Evolutionary conservation across 2,888 invertebrate species (phyloP).

Genomic region (Heteromurus nitidus): DNA sequence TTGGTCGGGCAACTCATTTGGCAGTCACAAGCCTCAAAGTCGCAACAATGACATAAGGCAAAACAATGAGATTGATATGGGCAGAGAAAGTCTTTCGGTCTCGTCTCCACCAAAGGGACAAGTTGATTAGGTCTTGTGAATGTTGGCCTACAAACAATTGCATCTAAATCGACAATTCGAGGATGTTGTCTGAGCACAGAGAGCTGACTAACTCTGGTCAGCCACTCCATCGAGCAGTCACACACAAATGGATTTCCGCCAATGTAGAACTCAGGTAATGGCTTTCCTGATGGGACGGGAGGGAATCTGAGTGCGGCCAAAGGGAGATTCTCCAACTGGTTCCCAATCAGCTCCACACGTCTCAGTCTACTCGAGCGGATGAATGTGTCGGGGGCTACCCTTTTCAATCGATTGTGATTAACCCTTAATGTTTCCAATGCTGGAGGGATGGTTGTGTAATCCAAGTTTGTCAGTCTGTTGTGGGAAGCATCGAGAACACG

Average conservation of each 20-base stretch:
- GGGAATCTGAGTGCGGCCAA: conserved; percentile 86
- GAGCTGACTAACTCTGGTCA: conserved; percentile 90
- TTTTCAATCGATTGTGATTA: conserved; percentile 90
- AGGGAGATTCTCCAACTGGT: conserved; percentile 91
- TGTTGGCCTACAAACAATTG: conserved; percentile 91
- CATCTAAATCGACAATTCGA: conserved; percentile 90
- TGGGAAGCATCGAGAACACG: conserved; percentile 92
- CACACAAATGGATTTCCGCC: conserved; percentile 95
- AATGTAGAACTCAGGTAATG: conserved; percentile 92
- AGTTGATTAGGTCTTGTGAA: conserved; percentile 88
- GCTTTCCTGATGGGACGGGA: conserved; percentile 82
- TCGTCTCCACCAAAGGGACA: conserved; percentile 82
- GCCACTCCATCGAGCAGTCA: conserved; percentile 96
- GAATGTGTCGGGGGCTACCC: conserved; percentile 89
- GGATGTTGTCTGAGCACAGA: conserved; percentile 88
- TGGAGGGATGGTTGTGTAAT: conserved; percentile 88
- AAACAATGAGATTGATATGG: conserved; percentile 95
- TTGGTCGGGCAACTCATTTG: conserved; percentile 92
- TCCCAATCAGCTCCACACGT: conserved; percentile 92
- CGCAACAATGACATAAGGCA: conserved; percentile 95
- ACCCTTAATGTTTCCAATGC: conserved; percentile 91
- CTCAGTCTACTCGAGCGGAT: conserved; percentile 88
- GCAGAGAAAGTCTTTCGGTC: conserved; percentile 87
- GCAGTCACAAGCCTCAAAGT: conserved; percentile 95
- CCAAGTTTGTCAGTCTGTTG: conserved; percentile 88